phyloP scores from a whole-genome alignment of 2,113 vertebrate species.

The Poecile atricapillus region DNA sequence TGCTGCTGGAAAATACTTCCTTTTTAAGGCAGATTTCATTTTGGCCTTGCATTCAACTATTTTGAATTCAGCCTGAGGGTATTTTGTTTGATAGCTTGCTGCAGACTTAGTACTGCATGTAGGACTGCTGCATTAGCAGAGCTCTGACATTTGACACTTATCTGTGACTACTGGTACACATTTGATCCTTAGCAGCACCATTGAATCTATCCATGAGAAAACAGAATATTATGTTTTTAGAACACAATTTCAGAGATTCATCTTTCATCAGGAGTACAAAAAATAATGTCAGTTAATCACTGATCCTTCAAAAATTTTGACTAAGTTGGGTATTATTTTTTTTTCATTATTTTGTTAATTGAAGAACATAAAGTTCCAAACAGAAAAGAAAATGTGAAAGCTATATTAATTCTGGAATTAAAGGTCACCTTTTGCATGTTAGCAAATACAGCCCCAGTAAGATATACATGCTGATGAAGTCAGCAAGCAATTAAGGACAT shows the following conservation, averaged over 20 bases:
- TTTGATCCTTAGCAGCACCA: neutral
- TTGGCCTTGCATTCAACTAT: neutral
- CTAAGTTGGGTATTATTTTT: neutral
- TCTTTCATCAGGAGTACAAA: neutral
- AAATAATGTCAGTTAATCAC: neutral
- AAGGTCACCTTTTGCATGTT: conserved; percentile 37
- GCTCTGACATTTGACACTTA: neutral
- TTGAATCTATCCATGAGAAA: neutral
- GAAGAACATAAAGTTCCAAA: neutral
- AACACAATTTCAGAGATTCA: neutral
- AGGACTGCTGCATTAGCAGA: conserved; percentile 16
- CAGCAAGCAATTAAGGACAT: conserved; percentile 60
- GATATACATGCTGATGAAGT: conserved; percentile 14
- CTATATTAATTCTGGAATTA: neutral
- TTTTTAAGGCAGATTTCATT: neutral
- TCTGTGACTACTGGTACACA: neutral
- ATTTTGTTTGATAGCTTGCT: conserved; percentile 4
- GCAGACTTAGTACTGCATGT: neutral
- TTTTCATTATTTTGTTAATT: neutral
- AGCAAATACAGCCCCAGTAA: neutral
- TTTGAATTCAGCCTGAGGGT: neutral
- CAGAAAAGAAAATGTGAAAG: neutral
- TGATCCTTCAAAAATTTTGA: neutral
- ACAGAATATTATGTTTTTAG: neutral
- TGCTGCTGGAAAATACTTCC: neutral